Evolutionary conservation across 2,888 invertebrate genomes (phyloP), one percentile per base, ranked within the genome.

Genomic region (Esperia sulphurella): DNA sequence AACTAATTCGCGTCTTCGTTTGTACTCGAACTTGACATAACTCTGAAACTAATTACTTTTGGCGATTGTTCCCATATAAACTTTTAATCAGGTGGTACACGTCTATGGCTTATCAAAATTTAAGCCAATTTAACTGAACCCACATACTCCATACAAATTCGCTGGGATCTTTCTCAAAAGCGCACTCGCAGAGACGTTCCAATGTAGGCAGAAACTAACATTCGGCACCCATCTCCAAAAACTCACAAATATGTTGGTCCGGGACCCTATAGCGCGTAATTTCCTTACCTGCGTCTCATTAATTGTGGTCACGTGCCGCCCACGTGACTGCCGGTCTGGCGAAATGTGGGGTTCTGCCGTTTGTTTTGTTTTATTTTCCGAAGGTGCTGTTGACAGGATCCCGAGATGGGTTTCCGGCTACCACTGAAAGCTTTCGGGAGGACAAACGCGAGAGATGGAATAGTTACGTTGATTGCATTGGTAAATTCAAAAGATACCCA

Each of bases 231-330:
- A 14, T 13, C 38, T 8, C 3, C 31, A 5, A 31, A n/a, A 5
- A 10, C 37, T 40, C 46, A n/a, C 14, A 28, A 44, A 31, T 29
- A 46, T 41, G 53, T 49, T 49, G 50, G 43, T 41, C 42, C 45
- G 31, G 49, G 44, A 50, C 53, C 51, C 50, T 51, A 55, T 41
- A 49, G 51, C 54, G 48, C 63, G 70, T 72, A 76, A 76, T 80
- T 79, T 79, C 68, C 78, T 71, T 76, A 81, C 79, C 78, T 79
- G 73, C 53, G 61, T 58, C 74, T 75, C 78, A 79, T 81, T 82
- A 79, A 83, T 81, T 80, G 82, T 63, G 73, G 75, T 80, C 82
- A 82, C 81, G 81, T 74, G 68, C 71, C 54, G 53, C 58, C 63
- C 70, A 67, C 76, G 76, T 76, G 73, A 70, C 72, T 61, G 45